phyloP scores from a whole-genome alignment of 1,140 invertebrate genomes.

The Nomia melanderi region DNA sequence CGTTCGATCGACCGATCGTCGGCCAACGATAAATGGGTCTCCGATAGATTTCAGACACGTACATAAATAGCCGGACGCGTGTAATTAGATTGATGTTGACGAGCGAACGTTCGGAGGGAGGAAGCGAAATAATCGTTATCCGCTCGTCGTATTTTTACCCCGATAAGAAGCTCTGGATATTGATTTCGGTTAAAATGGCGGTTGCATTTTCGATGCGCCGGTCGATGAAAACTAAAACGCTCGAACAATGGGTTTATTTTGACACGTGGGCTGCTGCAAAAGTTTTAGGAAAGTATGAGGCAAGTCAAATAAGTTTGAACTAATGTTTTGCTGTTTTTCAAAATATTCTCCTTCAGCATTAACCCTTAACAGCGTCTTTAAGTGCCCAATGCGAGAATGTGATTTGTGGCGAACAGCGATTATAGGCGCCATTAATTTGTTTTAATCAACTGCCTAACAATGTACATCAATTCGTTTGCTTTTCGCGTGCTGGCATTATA shows the following conservation, averaged over 20 bases:
- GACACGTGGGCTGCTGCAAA: too few species aligned
- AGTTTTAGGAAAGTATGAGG: too few species aligned
- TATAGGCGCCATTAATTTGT: too few species aligned
- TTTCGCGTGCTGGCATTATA: too few species aligned
- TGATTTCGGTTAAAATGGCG: constrained; percentile 30
- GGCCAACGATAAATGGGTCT: constrained; percentile 1
- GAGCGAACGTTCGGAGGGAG: constrained; percentile 12
- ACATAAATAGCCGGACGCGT: constrained; percentile 16
- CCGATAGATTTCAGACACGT: background rate
- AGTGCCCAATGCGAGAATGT: too few species aligned
- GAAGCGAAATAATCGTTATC: constrained; percentile 39
- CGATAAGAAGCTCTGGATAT: constrained; percentile 8
- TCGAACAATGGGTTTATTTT: background rate
- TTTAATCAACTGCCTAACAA: too few species aligned
- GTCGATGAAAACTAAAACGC: background rate
- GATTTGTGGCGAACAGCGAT: too few species aligned
- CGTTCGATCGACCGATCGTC: background rate
- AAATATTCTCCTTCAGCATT: too few species aligned
- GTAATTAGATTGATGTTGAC: constrained; percentile 43
- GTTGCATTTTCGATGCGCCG: background rate
- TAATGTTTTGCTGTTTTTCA: too few species aligned
- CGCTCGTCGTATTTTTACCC: constrained; percentile 38
- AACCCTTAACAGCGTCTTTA: too few species aligned
- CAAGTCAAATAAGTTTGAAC: too few species aligned
- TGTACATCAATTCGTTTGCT: too few species aligned